phyloP scores from a whole-genome alignment of 2,888 invertebrate species.

The Drosophila conformis region DNA sequence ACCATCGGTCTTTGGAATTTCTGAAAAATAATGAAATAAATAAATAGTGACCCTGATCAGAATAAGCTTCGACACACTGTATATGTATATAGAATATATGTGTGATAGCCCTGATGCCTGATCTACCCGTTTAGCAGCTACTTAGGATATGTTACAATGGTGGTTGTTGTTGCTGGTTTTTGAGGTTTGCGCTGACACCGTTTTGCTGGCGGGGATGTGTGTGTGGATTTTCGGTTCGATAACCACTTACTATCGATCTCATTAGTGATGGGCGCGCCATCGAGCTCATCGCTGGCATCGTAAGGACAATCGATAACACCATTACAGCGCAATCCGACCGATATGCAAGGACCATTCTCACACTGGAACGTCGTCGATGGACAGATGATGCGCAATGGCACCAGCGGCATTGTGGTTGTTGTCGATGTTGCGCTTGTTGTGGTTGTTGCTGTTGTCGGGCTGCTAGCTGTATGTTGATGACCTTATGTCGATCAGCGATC shows the following conservation, averaged over 20 bases:
- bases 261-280: conserved; percentile 86
- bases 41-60: too few relatives aligned
- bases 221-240: conserved; percentile 11
- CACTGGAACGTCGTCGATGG: conserved; percentile 87
- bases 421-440: conserved; percentile 19
- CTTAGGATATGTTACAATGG: conserved; percentile 18
- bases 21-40: too few relatives aligned
- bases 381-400: conserved; percentile 57
- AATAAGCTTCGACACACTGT: too few relatives aligned
- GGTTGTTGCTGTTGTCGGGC: conserved; percentile 13
- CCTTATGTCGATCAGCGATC: conserved; percentile 40
- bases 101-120: neutral
- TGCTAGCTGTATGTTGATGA: conserved; percentile 44
- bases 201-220: conserved; percentile 16
- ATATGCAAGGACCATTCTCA: conserved; percentile 92
- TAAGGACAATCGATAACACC: conserved; percentile 91
- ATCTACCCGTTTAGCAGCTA: conserved; percentile 38
- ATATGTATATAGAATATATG: neutral
- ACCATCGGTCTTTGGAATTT: too few relatives aligned
- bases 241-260: conserved; percentile 83
- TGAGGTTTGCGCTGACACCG: conserved; percentile 44
- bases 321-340: conserved; percentile 88
- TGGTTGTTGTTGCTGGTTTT: conserved; percentile 17
- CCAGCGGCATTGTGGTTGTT: conserved; percentile 20
- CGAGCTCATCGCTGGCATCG: conserved; percentile 93